Evolutionary conservation across 2,797 vertebrate species (phyloP), one percentile per base, ranked within the genome.

Genomic region (Limosa lapponica): DNA sequence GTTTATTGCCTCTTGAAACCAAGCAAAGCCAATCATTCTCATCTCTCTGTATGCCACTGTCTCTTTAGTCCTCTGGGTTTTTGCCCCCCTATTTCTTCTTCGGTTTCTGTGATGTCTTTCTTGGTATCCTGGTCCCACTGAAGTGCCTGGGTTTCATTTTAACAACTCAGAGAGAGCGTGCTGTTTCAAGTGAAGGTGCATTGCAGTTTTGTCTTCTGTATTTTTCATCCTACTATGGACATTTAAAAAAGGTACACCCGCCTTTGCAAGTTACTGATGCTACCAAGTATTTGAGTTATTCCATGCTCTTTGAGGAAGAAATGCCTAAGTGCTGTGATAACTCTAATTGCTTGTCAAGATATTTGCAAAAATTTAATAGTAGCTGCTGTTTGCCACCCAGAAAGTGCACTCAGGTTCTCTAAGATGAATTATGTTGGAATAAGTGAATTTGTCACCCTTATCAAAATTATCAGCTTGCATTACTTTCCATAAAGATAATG

Each of bases 311-410:
- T 65, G 82, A 87, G 28, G 48, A 89, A 88, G n/a, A 94, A 91
- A 55, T 80, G 30, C 70, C 20, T 55, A 78, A 83, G 28, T 94
- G 58, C 55, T 82, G 27, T 84, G 80, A 88, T 79, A 92, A 89
- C 24, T 93, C 90, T 69, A 94, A 95, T 80, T 90, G 46, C 85
- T 75, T 94, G 87, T 90, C 55, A 95, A 91, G 77, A 43, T 25
- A 75, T 83, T 89, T 77, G 51, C 80, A 93, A 90, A 83, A 66
- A 82, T 70, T 24, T 95, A 88, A 93, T 41, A 91, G 80, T 72
- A 65, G 20, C 62, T 93, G n/a, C 70, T 91, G 20, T 79, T 95
- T 95, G 65, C 62, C 59, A 88, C 74, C 73, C 62, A 90, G 44
- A 90, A 95, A 70, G 41, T 66, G 69, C 25, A 44, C 22, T 73